Evolutionary conservation across 2,797 vertebrate species (phyloP), one percentile per base, ranked within the genome.

Genomic region (Xyrichtys novacula): DNA sequence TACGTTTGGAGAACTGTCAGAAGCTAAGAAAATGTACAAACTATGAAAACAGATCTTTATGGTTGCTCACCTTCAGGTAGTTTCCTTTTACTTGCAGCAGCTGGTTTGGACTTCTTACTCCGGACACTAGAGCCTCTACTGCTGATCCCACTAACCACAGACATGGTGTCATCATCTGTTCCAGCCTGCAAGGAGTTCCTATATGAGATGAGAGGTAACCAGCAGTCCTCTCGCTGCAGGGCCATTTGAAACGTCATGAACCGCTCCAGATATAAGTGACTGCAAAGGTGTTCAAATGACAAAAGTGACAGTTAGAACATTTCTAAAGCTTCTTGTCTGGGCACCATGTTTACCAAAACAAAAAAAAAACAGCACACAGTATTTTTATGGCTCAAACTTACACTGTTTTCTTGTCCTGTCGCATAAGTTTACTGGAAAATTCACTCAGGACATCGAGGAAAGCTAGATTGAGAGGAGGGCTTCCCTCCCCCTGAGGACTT

Each of bases 191-290:
- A 90, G 31, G 98, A 99, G 90, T 99, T 99, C 88, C 98, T 92
- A 86, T 99, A 99, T 26, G 97, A 97, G 94, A 99, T 99, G 85
- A 99, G 95, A 12, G 98, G 98, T 67, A 99, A 95, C 98, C 98
- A 99, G 91, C 98, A 97, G 92, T 99, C 98, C 90, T 99, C 98
- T 83, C 98, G 94, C 92, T 97, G 95, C 69, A 98, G 92, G 67
- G 96, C 96, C 97, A 99, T 99, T 93, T 99, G 97, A 90, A 98
- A 97, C 2, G 96, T 98, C 97, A 99, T 98, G 90, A 98, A 99
- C 89, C 97, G 96, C 94, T 99, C 98, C 94, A 99, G 94, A 89
- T 99, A 99, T 94, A 94, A 90, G 84, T 99, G 97, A 76, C 98
- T 99, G 92, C 42, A 88, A 29, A 61, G 54, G 40, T 10, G 34